phyloP scores from a whole-genome alignment of 2,888 invertebrate species.

The Drosophila neutralis region DNA sequence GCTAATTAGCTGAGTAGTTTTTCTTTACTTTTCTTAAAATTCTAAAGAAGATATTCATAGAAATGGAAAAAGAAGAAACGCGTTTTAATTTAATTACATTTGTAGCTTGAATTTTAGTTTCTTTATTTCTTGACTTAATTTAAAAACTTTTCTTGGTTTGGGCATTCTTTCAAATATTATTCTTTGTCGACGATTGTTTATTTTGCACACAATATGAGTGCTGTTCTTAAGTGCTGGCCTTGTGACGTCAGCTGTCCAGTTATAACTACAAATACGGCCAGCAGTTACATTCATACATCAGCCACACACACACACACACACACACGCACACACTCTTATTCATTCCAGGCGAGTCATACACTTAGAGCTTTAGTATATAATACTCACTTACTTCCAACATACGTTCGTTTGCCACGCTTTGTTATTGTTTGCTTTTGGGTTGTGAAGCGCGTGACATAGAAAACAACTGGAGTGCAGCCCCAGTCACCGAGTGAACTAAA shows the following conservation, averaged over 20 bases:
- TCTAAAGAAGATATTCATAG: neutral
- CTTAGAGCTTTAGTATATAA: slow-evolving; percentile 14
- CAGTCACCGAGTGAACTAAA: slow-evolving; percentile 51
- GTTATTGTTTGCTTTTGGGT: slow-evolving; percentile 61
- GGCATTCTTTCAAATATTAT: slow-evolving; percentile 15
- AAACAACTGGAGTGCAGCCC: slow-evolving; percentile 61
- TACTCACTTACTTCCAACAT: slow-evolving; percentile 13
- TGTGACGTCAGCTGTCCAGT: slow-evolving; percentile 44
- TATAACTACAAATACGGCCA: slow-evolving; percentile 13
- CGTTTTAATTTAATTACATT: neutral
- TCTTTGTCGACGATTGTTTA: slow-evolving; percentile 31
- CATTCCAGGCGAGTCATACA: slow-evolving; percentile 31
- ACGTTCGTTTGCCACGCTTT: slow-evolving; percentile 34
- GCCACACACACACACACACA: neutral
- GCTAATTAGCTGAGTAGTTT: neutral
- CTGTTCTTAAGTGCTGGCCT: slow-evolving; percentile 52
- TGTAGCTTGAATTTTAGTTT: neutral
- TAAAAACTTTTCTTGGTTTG: neutral
- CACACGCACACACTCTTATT: neutral
- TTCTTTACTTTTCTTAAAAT: neutral
- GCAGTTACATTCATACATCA: slow-evolving; percentile 1
- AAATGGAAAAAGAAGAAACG: neutral
- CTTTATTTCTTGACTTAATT: neutral
- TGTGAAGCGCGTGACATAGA: slow-evolving; percentile 67
- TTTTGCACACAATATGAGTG: slow-evolving; percentile 14